Percentiles rank a stretch among this genome's conserved stretches.
These are phyloP conservation scores for Paragorgia papillata DNA, from an alignment of 92 coral and sea anemone genomes.

Conservation along the genomic window DNA sequence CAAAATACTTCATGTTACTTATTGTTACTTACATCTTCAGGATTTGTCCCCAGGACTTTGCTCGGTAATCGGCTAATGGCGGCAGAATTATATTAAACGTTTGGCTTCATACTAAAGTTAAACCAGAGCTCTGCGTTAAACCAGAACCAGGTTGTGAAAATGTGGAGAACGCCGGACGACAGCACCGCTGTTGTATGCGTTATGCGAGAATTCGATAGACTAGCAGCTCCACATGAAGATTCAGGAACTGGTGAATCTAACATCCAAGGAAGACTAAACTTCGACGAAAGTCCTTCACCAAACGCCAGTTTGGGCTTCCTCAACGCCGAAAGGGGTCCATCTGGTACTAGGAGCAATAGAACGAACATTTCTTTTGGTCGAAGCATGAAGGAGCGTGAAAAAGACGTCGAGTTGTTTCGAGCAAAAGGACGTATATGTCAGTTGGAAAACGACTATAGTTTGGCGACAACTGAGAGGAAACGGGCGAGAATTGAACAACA, in stretches of 20 bases:
- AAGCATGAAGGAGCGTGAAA: constrained; percentile 67
- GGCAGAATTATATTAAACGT: no score
- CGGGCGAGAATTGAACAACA: constrained; percentile 83
- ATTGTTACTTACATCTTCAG: no score
- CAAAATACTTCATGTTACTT: no score
- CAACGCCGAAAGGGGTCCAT: constrained; percentile 23
- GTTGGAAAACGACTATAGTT: constrained; percentile 73
- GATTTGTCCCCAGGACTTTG: no score
- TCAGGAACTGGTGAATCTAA: constrained; percentile 37
- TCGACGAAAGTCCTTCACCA: constrained; percentile 58
- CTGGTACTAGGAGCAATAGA: constrained; percentile 40
- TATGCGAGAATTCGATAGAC: constrained; percentile 85
- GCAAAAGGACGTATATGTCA: constrained; percentile 81
- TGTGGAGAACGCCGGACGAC: constrained; percentile 94
- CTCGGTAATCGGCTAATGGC: no score
- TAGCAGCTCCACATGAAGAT: constrained; percentile 65
- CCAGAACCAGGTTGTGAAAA: constrained; percentile 22
- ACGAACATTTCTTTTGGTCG: constrained; percentile 7
- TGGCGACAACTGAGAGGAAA: constrained; percentile 70
- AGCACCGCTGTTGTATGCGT: constrained; percentile 92
- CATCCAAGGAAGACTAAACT: constrained; percentile 68
- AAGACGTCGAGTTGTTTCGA: constrained; percentile 76
- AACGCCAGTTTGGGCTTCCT: constrained; percentile 8
- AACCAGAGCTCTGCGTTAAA: no score
- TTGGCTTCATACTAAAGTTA: no score